These are phyloP conservation scores for Solea solea DNA, from an alignment of 2,113 vertebrate genomes.

Conservation along the genomic window DNA sequence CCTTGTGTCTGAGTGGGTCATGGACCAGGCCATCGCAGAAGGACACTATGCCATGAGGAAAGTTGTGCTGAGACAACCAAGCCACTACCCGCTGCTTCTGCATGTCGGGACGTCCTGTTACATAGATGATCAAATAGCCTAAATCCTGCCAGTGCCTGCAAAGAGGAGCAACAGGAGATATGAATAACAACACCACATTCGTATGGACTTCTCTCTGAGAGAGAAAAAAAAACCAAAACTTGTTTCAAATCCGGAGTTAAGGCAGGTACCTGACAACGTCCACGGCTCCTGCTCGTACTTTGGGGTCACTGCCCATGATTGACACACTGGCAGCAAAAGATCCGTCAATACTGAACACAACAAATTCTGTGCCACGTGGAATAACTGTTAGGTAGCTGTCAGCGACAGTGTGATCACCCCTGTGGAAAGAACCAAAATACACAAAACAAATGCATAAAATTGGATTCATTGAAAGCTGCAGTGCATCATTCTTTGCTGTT, in stretches of 20 bases:
- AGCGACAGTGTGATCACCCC: slow-evolving; percentile 96
- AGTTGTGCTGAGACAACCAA: slow-evolving; percentile 99
- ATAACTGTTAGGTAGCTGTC: slow-evolving; percentile 97
- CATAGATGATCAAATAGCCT: slow-evolving; percentile 98
- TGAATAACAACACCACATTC: not conserved
- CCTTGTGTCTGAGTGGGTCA: slow-evolving; percentile 96
- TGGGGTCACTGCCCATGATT: slow-evolving; percentile 99
- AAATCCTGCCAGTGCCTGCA: slow-evolving; percentile 98
- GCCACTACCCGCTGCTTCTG: slow-evolving; percentile 99
- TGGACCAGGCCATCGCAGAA: slow-evolving; percentile 98
- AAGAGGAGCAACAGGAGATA: not conserved
- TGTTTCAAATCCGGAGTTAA: slow-evolving; percentile 6
- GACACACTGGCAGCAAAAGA: slow-evolving; percentile 98
- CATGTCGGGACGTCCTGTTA: slow-evolving; percentile 98
- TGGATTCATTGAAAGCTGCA: not conserved
- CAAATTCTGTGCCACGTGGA: slow-evolving; percentile 92
- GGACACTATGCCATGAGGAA: slow-evolving; percentile 96
- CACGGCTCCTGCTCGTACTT: slow-evolving; percentile 95
- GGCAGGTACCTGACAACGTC: slow-evolving; percentile 92
- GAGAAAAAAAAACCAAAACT: not conserved
- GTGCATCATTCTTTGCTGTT: no score
- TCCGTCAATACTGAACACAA: slow-evolving; percentile 98
- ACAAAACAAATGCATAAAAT: not conserved
- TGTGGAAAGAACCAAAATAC: slow-evolving; percentile 49
- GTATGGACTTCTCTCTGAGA: not conserved